phyloP scores from a whole-genome alignment of 2,113 vertebrate species.

The mouse (Mus musculus) region DNA sequence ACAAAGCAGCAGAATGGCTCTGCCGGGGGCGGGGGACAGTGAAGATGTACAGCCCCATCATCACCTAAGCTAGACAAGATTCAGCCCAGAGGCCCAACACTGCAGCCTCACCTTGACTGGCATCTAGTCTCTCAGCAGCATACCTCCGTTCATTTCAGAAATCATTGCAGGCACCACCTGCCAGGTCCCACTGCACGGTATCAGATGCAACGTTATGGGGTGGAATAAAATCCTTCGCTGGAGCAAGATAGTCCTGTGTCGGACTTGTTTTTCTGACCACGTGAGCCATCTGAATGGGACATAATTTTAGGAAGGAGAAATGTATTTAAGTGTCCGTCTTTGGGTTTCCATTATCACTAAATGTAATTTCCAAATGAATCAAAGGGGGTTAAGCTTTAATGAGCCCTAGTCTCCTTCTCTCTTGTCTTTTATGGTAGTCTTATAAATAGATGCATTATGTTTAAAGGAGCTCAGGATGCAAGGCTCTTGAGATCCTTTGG shows the following conservation, averaged over 20 bases:
- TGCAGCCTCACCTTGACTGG: not conserved
- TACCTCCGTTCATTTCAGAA: not conserved
- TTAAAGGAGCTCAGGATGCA: constrained; percentile 26
- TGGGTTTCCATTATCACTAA: not conserved
- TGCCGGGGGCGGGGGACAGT: not conserved
- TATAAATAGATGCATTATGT: constrained; percentile 7
- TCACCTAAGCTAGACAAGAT: not conserved
- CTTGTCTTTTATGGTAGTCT: constrained; percentile 11
- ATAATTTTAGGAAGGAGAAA: constrained; percentile 46
- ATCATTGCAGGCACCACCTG: not conserved
- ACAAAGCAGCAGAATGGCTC: not conserved
- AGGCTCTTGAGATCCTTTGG: constrained; percentile 11
- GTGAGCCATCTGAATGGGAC: not conserved
- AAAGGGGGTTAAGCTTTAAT: constrained; percentile 46
- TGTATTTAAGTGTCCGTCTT: not conserved
- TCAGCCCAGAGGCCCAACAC: not conserved
- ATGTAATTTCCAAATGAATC: constrained; percentile 58
- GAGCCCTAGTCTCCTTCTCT: not conserved
- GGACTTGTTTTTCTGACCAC: not conserved
- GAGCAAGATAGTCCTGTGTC: not conserved
- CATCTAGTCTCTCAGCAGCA: not conserved
- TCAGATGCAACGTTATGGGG: constrained; percentile 29
- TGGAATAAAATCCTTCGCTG: not conserved
- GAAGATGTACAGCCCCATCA: not conserved
- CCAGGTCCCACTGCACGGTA: not conserved